phyloP scores from a whole-genome alignment of 1,140 invertebrate species.

The Temnothorax curvispinosus region DNA sequence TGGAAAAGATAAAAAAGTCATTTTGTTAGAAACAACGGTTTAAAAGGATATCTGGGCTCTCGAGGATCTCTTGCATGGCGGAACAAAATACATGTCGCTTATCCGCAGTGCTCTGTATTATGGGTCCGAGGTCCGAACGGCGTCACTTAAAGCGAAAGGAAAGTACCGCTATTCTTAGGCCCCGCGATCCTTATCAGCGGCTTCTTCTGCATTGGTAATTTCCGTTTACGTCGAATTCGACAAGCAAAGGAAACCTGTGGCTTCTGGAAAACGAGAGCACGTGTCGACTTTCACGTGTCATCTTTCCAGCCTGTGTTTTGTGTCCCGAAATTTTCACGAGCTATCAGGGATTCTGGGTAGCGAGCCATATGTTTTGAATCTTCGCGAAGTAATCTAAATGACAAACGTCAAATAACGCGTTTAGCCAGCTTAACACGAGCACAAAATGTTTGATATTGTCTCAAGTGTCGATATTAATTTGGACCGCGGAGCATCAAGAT shows the following conservation, averaged over 20 bases:
- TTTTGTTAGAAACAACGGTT: not conserved
- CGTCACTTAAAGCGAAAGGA: constrained; percentile 69
- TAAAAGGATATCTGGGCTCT: not conserved
- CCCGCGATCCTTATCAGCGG: constrained; percentile 63
- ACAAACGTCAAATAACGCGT: not conserved
- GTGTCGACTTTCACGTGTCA: constrained; percentile 24
- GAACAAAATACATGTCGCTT: constrained; percentile 57
- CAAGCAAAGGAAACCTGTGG: constrained; percentile 54
- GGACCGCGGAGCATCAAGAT: not conserved
- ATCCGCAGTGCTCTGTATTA: constrained; percentile 20
- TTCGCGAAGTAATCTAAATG: not conserved
- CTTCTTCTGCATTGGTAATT: constrained; percentile 72
- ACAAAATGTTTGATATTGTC: not conserved
- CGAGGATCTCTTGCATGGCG: no score
- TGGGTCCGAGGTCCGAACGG: not conserved
- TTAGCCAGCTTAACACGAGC: not conserved
- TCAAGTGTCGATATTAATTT: not conserved
- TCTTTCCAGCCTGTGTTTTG: not conserved
- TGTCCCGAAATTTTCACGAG: not conserved
- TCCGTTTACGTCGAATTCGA: constrained; percentile 57
- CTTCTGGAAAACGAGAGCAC: constrained; percentile 58
- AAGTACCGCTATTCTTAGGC: constrained; percentile 76
- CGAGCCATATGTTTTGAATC: not conserved
- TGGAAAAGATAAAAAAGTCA: not conserved
- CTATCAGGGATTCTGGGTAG: not conserved